Base-by-base conservation (phyloP, 2,797 vertebrate genomes). In the Graptemys geographica region DNA sequence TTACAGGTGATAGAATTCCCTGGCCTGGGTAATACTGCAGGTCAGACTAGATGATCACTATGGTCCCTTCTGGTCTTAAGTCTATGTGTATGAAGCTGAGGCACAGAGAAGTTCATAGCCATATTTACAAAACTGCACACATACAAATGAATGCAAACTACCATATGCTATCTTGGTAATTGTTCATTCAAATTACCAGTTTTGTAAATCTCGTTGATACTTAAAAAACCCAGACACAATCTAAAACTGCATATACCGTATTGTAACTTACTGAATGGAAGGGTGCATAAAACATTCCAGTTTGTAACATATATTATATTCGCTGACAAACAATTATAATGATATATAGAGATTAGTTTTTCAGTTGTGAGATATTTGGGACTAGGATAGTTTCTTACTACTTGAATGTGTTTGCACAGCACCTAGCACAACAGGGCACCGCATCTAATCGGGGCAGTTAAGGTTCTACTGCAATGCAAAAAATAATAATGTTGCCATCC, bases 401-500 rank as follows among this genome's bases (percentile, higher is more conserved):
- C 79, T 81, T 87, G 51, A 85, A 6, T 49, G 27, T 57, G 8
- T 81, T 90, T 89, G 83, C 94, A 55, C 47, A 83, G 65, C 6
- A 59, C 57, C 84, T 81, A 93, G 44, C 7, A 89, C 41, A 91
- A 90, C 59, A 87, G 92, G n/a, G 21, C 88, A 94, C 95, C 52
- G 51, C 81, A 88, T 94, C n/a, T 47, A 92, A 86, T 13, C 87
- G 44, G 85, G 95, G 41, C 4, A 28, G 41, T 76, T 28, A 47
- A 7, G 41, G 11, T 47, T 47, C 12, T 76, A 28, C 13, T 76
- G 12, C 41, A 28, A 72, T 69, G n/a, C n/a, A 69, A 19, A 37
- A 89, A 79, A 55, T 81, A 31, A 4, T 85, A 47, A 53, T 28
- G 56, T 27, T 57, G 56, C 9, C 31, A 8, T 5, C 95, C 56